Conservation (phyloP, 2,888 invertebrate species). For the Hipparchia semele region DNA sequence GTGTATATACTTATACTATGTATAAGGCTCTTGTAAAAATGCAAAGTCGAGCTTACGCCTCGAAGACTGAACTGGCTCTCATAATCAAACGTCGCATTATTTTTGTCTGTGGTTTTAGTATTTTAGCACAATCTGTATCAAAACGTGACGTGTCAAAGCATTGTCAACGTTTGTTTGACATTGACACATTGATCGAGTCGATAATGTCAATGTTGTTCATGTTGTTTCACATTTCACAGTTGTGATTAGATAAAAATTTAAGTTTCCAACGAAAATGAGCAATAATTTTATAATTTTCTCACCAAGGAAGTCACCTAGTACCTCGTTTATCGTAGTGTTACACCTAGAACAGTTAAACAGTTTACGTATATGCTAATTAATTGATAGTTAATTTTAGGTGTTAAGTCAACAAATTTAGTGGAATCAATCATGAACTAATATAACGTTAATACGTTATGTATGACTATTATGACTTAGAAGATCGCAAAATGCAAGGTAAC, state of each 20-base stretch:
- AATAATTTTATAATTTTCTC: constrained; percentile 38
- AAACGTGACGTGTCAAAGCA: too few species aligned
- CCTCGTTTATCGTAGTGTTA: constrained; percentile 13
- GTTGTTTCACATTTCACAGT: constrained; percentile 13
- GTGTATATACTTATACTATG: too few species aligned
- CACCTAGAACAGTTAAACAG: not conserved
- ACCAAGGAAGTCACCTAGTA: constrained; percentile 27
- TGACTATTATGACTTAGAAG: constrained; percentile 73
- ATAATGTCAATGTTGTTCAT: too few species aligned
- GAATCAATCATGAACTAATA: constrained; percentile 54
- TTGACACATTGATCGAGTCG: too few species aligned
- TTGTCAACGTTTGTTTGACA: too few species aligned
- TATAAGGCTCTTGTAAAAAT: too few species aligned
- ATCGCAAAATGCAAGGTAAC: constrained; percentile 75
- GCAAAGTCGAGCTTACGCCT: too few species aligned
- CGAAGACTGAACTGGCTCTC: too few species aligned
- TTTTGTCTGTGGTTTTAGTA: too few species aligned
- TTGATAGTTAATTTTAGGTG: constrained; percentile 3
- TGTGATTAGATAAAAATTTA: constrained; percentile 34
- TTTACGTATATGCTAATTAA: constrained; percentile 5
- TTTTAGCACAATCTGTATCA: too few species aligned
- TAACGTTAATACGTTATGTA: constrained; percentile 65
- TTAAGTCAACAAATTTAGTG: constrained; percentile 28
- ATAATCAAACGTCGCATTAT: too few species aligned
- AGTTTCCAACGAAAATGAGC: constrained; percentile 48